phyloP scores from a whole-genome alignment of 2,797 vertebrate species.

The Muscicapa comitata region DNA sequence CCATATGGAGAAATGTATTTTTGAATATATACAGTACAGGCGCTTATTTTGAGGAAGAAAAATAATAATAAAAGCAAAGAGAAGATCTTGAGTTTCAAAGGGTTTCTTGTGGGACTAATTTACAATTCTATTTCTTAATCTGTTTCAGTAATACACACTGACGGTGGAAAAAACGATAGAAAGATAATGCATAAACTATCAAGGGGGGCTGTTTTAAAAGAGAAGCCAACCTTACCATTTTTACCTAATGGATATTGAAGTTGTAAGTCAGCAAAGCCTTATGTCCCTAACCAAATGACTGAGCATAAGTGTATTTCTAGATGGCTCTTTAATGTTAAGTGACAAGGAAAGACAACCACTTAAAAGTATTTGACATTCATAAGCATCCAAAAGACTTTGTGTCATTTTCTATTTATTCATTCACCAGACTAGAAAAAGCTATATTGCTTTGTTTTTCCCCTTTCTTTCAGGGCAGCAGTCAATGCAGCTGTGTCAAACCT shows the following conservation, averaged over 20 bases:
- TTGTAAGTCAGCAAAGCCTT: not conserved
- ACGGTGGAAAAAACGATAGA: not conserved
- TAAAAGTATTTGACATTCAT: conserved; percentile 56
- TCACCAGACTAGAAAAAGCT: not conserved
- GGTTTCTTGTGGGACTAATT: not conserved
- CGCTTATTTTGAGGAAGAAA: not conserved
- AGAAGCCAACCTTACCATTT: not conserved
- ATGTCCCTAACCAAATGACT: conserved; percentile 6
- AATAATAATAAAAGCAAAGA: not conserved
- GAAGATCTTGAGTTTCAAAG: not conserved
- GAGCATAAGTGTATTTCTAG: conserved; percentile 28
- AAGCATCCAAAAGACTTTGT: conserved; percentile 56
- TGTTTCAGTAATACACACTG: not conserved
- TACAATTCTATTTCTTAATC: not conserved
- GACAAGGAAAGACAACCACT: conserved; percentile 56
- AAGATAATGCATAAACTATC: not conserved
- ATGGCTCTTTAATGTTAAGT: conserved; percentile 48
- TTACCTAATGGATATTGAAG: not conserved
- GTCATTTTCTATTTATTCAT: conserved; percentile 52
- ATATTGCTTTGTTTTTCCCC: not conserved
- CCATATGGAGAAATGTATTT: not conserved
- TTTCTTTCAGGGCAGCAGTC: not conserved
- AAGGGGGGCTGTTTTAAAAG: not conserved
- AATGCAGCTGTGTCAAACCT: not conserved
- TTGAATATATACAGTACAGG: not conserved